Evolutionary conservation across 2,113 vertebrate genomes (phyloP).

Genomic region (Tyrannus savana): DNA sequence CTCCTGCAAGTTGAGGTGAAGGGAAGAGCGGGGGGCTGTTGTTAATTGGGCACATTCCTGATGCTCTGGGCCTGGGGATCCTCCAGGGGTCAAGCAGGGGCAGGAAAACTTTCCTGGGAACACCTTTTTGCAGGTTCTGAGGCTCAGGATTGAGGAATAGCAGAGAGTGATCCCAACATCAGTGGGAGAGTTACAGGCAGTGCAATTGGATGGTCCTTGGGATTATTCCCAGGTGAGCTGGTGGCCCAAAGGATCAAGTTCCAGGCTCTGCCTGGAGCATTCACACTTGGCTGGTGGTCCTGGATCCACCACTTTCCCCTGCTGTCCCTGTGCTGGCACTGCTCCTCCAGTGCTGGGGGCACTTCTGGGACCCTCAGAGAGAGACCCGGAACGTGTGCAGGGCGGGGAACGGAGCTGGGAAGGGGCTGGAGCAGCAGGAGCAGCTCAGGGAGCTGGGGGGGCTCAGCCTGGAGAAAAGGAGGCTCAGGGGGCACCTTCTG

Average conservation of each 20-base stretch:
- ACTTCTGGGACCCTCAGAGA: not conserved
- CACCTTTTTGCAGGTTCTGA: not conserved
- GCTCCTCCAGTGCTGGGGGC: not conserved
- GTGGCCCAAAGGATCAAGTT: not conserved
- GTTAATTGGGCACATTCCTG: not conserved
- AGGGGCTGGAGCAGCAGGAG: not conserved
- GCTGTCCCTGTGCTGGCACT: not conserved
- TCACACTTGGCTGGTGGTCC: accelerated
- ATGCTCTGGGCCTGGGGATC: not conserved
- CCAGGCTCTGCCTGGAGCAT: not conserved
- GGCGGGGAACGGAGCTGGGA: not conserved
- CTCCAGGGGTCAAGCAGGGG: not conserved
- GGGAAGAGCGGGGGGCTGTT: not conserved
- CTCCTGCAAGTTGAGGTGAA: not conserved
- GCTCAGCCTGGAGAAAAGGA: not conserved
- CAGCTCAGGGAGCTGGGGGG: not conserved
- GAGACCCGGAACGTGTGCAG: not conserved
- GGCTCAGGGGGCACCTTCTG: not conserved
- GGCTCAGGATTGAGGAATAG: not conserved
- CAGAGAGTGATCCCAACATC: not conserved
- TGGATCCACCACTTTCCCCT: not conserved
- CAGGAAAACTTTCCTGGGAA: not conserved
- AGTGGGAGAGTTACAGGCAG: too few relatives aligned
- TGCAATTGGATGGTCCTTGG: accelerated
- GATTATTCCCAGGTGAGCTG: not conserved